Conservation (phyloP, 2,888 invertebrate species). For the Ferdinandea cuprea region DNA sequence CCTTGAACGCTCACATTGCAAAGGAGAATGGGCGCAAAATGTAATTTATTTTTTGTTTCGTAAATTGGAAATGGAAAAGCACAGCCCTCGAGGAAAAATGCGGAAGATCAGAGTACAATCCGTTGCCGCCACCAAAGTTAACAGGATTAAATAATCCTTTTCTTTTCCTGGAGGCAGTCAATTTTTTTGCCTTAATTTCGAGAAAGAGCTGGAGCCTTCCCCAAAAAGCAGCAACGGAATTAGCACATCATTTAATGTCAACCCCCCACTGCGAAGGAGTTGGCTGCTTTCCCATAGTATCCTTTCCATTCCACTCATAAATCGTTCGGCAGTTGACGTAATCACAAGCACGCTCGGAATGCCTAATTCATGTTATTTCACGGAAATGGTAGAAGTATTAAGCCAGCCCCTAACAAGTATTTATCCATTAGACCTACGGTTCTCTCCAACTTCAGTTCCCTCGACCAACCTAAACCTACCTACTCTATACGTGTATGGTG, state of each 20-base stretch:
- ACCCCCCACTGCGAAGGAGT: not conserved
- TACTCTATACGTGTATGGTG: too few relatives aligned
- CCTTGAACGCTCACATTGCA: slow-evolving; percentile 31
- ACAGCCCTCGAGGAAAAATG: slow-evolving; percentile 18
- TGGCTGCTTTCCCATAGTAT: slow-evolving; percentile 18
- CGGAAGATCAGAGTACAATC: slow-evolving; percentile 34
- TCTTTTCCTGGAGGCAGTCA: slow-evolving; percentile 16
- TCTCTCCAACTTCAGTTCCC: not conserved
- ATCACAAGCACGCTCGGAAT: slow-evolving; percentile 52
- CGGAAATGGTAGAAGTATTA: slow-evolving; percentile 3
- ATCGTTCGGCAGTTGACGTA: slow-evolving; percentile 35
- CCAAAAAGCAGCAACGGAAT: slow-evolving; percentile 32
- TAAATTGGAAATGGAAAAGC: slow-evolving; percentile 53
- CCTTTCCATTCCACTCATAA: slow-evolving; percentile 32
- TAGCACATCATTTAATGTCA: slow-evolving; percentile 52
- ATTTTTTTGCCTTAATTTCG: slow-evolving; percentile 26
- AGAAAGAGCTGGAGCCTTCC: not conserved
- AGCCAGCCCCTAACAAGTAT: slow-evolving; percentile 13
- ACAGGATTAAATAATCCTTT: slow-evolving; percentile 38
- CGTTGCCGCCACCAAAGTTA: slow-evolving; percentile 21
- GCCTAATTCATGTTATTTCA: slow-evolving; percentile 55
- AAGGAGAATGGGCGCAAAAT: slow-evolving; percentile 28
- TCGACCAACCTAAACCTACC: too few relatives aligned
- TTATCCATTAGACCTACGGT: slow-evolving; percentile 25
- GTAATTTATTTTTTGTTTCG: slow-evolving; percentile 37